A percentile compares a stretch with the other conserved stretches of the same genome.
Evolutionary conservation across 2,797 vertebrate genomes (phyloP).

Genomic region (Sylvia borin): DNA sequence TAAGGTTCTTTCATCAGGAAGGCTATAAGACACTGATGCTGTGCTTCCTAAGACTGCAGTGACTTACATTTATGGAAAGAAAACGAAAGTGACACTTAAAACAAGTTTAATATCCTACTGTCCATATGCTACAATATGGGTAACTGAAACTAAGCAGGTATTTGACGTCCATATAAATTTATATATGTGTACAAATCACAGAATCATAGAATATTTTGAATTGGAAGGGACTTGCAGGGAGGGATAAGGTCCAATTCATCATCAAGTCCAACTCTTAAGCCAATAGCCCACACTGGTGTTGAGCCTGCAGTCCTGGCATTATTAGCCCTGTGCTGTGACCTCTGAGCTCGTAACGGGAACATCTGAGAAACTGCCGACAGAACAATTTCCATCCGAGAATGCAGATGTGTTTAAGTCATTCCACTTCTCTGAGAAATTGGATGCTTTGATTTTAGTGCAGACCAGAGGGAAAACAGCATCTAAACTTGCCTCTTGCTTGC

Average conservation of each 20-base stretch:
- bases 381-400: neutral
- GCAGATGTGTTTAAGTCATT: neutral
- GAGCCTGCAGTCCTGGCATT: neutral
- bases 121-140: neutral
- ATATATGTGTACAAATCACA: neutral
- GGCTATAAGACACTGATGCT: neutral
- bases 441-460: neutral
- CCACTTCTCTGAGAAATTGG: neutral
- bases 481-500: neutral
- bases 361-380: neutral
- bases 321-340: rapidly evolving
- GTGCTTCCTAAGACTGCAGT: neutral
- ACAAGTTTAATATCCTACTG: neutral
- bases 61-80: neutral
- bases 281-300: neutral
- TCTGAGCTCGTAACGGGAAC: neutral
- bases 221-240: neutral
- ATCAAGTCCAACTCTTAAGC: neutral
- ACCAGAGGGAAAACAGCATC: neutral
- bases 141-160: neutral
- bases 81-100: neutral
- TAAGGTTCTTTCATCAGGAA: neutral
- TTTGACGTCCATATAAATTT: neutral
- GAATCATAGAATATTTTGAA: neutral
- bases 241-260: neutral